These are phyloP conservation scores for Sminthurinus aureus DNA, from an alignment of 2,888 invertebrate species.

Conservation along the genomic window DNA sequence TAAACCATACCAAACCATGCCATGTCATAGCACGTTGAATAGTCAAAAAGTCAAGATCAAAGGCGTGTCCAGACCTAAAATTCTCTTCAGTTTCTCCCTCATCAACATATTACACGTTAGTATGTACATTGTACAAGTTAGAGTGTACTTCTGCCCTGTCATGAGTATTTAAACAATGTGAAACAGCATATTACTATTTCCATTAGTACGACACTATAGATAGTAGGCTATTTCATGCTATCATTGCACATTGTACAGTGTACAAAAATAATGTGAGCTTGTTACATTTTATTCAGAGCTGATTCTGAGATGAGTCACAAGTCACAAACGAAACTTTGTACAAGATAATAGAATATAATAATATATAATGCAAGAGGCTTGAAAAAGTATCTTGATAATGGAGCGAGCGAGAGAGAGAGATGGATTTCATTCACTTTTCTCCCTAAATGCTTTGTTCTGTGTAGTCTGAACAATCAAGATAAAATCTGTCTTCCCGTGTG, in stretches of 20 bases:
- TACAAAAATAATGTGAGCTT: neutral
- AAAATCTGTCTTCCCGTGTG: slow-evolving; percentile 8
- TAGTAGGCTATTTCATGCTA: neutral
- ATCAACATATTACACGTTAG: neutral
- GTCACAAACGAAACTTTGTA: neutral
- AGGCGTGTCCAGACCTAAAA: slow-evolving; percentile 8
- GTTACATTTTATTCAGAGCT: too few species aligned
- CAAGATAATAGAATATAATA: neutral
- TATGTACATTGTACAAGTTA: neutral
- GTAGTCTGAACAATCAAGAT: neutral
- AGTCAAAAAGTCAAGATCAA: neutral
- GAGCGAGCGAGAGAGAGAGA: neutral
- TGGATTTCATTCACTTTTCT: slow-evolving; percentile 4
- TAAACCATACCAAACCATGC: too few species aligned
- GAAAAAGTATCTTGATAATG: neutral
- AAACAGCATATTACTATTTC: neutral
- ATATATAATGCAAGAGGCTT: neutral
- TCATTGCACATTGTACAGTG: neutral
- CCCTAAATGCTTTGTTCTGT: neutral
- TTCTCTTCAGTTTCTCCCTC: neutral
- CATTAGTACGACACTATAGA: neutral
- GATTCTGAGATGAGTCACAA: neutral
- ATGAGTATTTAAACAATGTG: neutral
- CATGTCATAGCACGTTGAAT: too few species aligned
- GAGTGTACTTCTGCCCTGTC: neutral